Conservation (phyloP, 2,797 vertebrate species). For the Phalanger gymnotis region DNA sequence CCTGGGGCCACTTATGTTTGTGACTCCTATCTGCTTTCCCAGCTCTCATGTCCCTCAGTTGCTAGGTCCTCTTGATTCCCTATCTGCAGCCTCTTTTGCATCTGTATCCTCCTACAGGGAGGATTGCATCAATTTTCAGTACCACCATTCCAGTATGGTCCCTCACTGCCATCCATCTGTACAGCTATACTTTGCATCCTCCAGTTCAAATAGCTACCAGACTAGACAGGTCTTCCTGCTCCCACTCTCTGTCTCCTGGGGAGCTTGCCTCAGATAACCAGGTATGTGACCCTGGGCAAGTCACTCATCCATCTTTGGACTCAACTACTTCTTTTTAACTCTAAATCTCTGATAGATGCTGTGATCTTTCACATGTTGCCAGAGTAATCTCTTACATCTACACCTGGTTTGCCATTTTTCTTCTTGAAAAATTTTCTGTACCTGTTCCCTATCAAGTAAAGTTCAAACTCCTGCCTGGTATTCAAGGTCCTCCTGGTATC, state of each 20-base stretch:
- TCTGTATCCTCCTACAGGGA: neutral
- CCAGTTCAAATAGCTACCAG: neutral
- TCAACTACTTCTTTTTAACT: neutral
- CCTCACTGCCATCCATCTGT: neutral
- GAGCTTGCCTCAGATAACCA: neutral
- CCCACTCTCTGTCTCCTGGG: neutral
- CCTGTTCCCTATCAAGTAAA: neutral
- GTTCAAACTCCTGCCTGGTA: neutral
- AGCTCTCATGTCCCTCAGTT: neutral
- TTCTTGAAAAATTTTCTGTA: neutral
- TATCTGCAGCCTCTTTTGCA: neutral
- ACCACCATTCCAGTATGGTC: neutral
- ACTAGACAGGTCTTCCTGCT: neutral
- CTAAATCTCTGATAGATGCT: neutral
- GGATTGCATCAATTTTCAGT: neutral
- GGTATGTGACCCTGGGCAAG: neutral
- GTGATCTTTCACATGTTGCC: neutral
- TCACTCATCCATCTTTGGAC: neutral
- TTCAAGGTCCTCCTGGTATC: neutral
- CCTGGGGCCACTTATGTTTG: neutral
- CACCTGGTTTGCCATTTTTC: neutral
- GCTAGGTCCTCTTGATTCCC: neutral
- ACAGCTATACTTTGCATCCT: neutral
- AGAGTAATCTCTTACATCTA: neutral
- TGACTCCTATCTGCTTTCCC: neutral